Evolutionary conservation across 2,797 vertebrate species (phyloP).

Genomic region (Helicolenus hilgendorfi): DNA sequence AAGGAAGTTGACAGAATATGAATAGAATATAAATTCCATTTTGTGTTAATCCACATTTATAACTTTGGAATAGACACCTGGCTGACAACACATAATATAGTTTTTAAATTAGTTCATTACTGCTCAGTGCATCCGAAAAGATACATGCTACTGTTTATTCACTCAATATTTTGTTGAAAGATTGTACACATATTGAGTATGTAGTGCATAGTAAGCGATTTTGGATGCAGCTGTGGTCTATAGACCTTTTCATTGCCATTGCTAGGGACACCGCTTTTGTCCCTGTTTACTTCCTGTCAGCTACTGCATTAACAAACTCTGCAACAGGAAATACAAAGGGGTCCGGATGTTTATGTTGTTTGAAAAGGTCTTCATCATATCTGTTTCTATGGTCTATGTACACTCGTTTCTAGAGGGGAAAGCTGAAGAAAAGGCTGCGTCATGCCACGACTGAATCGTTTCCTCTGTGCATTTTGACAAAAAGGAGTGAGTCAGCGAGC

Average conservation of each 20-base stretch:
- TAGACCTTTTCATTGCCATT: too few relatives aligned
- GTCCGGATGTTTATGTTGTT: too few relatives aligned
- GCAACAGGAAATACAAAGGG: too few relatives aligned
- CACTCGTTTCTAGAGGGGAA: not conserved
- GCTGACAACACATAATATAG: fast-evolving
- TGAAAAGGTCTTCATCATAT: too few relatives aligned
- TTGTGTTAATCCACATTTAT: not conserved
- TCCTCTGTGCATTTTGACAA: not conserved
- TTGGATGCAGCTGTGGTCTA: too few relatives aligned
- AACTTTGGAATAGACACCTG: not conserved
- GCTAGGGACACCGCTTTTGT: too few relatives aligned
- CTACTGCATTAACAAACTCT: too few relatives aligned
- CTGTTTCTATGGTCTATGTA: too few relatives aligned
- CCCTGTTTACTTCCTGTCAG: too few relatives aligned
- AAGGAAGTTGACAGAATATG: not conserved
- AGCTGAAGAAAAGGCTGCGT: not conserved
- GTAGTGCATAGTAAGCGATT: too few relatives aligned
- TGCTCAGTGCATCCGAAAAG: not conserved
- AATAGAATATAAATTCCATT: not conserved
- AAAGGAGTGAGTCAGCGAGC: not conserved
- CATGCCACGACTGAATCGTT: not conserved
- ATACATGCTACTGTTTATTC: not conserved
- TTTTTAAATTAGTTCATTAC: too few relatives aligned
- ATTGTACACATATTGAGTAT: not conserved
- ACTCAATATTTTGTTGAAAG: not conserved